phyloP scores from a whole-genome alignment of 2,113 vertebrate genomes.

The Tragelaphus imberbis region DNA sequence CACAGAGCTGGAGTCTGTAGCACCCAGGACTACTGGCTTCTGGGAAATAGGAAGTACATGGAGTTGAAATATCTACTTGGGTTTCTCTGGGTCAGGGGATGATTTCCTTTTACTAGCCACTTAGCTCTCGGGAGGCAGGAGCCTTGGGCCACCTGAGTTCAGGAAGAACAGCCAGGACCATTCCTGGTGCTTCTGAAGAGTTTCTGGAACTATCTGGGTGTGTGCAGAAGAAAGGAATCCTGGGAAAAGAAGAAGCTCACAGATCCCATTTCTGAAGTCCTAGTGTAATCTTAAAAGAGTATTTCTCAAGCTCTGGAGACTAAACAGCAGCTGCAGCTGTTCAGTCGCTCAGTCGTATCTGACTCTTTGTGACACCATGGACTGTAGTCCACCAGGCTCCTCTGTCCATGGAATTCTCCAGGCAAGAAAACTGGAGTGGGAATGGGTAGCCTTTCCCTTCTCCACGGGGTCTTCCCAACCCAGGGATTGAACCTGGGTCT shows the following conservation, averaged over 20 bases:
- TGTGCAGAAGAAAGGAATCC: background rate
- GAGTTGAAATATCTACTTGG: background rate
- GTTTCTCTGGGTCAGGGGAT: background rate
- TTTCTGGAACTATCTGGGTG: background rate
- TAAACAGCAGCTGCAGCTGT: background rate
- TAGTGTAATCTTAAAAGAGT: background rate
- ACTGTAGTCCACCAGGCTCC: background rate
- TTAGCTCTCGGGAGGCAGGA: background rate
- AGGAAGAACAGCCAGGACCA: background rate
- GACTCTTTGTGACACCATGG: background rate
- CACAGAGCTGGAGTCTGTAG: background rate
- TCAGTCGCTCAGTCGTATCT: rapidly evolving
- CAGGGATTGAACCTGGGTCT: background rate
- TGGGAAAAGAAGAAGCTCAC: background rate
- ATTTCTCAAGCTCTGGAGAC: background rate
- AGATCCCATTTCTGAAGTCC: background rate
- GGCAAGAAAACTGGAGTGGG: background rate
- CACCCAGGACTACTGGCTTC: background rate
- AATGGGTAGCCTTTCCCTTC: background rate
- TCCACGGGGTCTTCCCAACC: background rate
- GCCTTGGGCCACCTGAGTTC: background rate
- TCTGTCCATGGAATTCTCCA: background rate
- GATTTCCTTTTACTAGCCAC: background rate
- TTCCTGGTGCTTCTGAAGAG: background rate
- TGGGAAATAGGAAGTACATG: background rate